These are phyloP conservation scores for Heteromormyrus szaboi DNA, from an alignment of 2,797 vertebrate species.

Conservation along the genomic window DNA sequence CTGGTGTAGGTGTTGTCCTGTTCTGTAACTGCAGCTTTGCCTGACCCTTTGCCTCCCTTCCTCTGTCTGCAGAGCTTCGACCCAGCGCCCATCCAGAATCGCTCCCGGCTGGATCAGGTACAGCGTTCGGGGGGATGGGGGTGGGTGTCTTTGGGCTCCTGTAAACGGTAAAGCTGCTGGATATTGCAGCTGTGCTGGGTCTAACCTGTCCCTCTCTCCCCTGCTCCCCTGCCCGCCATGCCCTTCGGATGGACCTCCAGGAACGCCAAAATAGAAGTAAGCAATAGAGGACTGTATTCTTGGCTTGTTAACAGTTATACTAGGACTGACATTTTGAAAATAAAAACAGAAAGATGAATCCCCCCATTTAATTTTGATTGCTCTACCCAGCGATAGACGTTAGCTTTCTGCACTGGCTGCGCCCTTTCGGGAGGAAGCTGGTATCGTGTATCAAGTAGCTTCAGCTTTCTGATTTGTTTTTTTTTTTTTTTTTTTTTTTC, in stretches of 20 bases:
- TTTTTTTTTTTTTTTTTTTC: constrained; percentile 32
- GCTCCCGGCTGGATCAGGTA: constrained; percentile 69
- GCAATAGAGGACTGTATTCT: constrained; percentile 65
- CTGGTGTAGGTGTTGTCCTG: neutral
- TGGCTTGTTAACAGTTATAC: constrained; percentile 57
- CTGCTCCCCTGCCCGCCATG: neutral
- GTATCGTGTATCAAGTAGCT: constrained; percentile 52
- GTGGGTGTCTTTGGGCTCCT: neutral
- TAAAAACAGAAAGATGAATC: constrained; percentile 46
- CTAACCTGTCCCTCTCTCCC: constrained; percentile 13
- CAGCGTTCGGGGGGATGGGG: neutral
- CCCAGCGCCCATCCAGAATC: constrained; percentile 60
- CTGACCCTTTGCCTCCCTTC: constrained; percentile 19
- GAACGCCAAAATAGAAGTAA: constrained; percentile 91
- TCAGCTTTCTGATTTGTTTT: constrained; percentile 46
- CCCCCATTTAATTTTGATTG: constrained; percentile 65
- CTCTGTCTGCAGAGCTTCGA: constrained; percentile 59
- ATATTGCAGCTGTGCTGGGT: neutral
- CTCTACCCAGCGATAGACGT: constrained; percentile 56
- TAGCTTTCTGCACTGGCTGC: constrained; percentile 51
- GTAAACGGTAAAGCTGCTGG: neutral
- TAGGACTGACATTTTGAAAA: constrained; percentile 58
- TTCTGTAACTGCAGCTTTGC: neutral
- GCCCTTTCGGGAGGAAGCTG: constrained; percentile 52
- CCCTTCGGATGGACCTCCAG: constrained; percentile 45